phyloP scores from a whole-genome alignment of 2,888 invertebrate genomes.

The Drosophila fungiperda region DNA sequence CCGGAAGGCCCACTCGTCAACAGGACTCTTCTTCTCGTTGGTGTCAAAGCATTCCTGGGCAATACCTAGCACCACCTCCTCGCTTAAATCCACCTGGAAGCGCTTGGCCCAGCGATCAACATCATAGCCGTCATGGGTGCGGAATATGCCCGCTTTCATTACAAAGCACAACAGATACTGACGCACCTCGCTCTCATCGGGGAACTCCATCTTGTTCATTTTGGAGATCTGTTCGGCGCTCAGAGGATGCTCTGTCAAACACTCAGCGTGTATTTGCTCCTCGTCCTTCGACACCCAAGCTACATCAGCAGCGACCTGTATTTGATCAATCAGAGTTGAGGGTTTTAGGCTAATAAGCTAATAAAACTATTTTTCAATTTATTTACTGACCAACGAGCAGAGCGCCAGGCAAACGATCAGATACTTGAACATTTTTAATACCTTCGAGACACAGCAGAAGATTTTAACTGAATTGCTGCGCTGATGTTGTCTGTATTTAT shows the following conservation, averaged over 20 bases:
- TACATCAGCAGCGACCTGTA: slow-evolving; percentile 70
- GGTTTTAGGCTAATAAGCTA: neutral
- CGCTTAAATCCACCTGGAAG: too few species aligned
- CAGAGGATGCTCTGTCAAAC: slow-evolving; percentile 71
- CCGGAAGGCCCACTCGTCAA: slow-evolving; percentile 83
- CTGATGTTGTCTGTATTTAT: slow-evolving; percentile 47
- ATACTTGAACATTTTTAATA: slow-evolving; percentile 59
- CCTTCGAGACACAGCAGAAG: slow-evolving; percentile 34
- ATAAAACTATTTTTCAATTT: neutral
- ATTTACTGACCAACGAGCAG: slow-evolving; percentile 60
- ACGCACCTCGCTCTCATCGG: slow-evolving; percentile 78
- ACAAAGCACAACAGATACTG: slow-evolving; percentile 78
- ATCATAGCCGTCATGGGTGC: slow-evolving; percentile 81
- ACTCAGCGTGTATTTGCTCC: slow-evolving; percentile 73
- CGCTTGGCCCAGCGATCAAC: too few species aligned
- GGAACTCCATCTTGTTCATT: slow-evolving; percentile 75
- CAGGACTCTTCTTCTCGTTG: slow-evolving; percentile 73
- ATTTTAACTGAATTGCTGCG: slow-evolving; percentile 43
- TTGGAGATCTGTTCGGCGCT: slow-evolving; percentile 58
- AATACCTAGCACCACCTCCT: slow-evolving; percentile 76
- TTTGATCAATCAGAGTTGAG: neutral
- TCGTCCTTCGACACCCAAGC: slow-evolving; percentile 61
- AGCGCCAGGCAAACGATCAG: slow-evolving; percentile 61
- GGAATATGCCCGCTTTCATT: too few species aligned
- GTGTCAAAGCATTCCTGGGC: slow-evolving; percentile 81